Base-by-base conservation (phyloP, 2,888 invertebrate species). In the Nematopogon swammerdamellus region DNA sequence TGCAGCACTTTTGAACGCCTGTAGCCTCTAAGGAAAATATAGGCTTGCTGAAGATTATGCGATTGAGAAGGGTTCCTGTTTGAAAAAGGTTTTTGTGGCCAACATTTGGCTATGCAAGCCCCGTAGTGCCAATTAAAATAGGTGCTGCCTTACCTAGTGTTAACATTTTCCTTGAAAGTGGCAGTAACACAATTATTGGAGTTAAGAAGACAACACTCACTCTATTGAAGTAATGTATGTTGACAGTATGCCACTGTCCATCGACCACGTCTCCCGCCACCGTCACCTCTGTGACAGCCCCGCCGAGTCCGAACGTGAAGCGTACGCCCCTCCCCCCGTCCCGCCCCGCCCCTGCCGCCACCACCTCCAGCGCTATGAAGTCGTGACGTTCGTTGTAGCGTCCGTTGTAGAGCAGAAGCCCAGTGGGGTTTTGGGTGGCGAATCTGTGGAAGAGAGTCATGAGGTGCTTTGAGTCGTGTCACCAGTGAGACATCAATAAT, bases 311-410 rank as follows among this genome's bases (percentile, higher is more conserved):
- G 65, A 92, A 97, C 0, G 93, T 91, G 72, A 97, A 95, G 58
- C 89, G 85, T 0, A 96, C 76, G 14, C 86, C 84, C 36, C 84
- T 76, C 0, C 71, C 68, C 0, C 64, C 66, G 10, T 46, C 54
- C 0, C 51, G 48, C 0, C 75, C 77, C 0, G 76, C 75, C 2
- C 72, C 75, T 0, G 87, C 83, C 48, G 88, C 82, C 1, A 92
- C 74, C 11, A 95, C 84, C 71, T 97, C 96, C 44, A 97, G 70
- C 0, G 96, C 91, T 17, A 97, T 82, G 65, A 96, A 97, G 71
- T 97, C 97, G 63, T 97, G 95, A 1, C 90, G 83, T 64, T 96
- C 95, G 68, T 97, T 97, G 73, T 96, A 97, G 0, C 97, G 85
- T 0, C 97, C 97, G 68, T 97, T 97, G 80, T 97, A 97, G 0